Conservation (phyloP, 2,888 invertebrate genomes). For the Acleris laterana region DNA sequence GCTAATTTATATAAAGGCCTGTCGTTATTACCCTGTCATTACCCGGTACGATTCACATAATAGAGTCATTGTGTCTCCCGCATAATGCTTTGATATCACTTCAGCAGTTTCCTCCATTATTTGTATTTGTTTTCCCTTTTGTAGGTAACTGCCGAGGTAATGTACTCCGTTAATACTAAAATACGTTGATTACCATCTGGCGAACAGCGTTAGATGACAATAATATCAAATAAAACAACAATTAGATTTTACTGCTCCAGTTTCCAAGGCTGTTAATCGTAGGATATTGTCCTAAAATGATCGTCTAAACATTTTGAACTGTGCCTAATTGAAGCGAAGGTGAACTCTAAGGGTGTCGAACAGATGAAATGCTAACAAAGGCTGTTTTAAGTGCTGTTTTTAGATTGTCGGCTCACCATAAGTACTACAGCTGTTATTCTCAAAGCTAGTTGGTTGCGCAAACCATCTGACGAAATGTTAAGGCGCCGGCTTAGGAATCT, state of each 20-base stretch:
- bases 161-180: background rate
- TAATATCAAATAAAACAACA: constrained; percentile 17
- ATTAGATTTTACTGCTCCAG: constrained; percentile 17
- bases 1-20: constrained; percentile 33
- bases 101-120: constrained; percentile 30
- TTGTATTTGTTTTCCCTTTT: constrained; percentile 22
- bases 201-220: constrained; percentile 20
- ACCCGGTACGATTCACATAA: constrained; percentile 32
- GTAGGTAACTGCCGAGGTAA: constrained; percentile 25
- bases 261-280: constrained; percentile 23
- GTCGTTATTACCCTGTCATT: constrained; percentile 35
- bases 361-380: constrained; percentile 27
- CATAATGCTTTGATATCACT: constrained; percentile 41
- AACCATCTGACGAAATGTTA: too few relatives aligned
- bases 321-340: constrained; percentile 20
- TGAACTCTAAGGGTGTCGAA: constrained; percentile 4
- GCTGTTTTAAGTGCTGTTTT: constrained; percentile 5
- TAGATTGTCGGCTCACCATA: background rate
- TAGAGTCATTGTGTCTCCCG: constrained; percentile 41
- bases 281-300: constrained; percentile 23
- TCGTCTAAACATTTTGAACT: constrained; percentile 21
- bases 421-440: too few relatives aligned
- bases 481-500: too few relatives aligned
- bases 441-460: too few relatives aligned
- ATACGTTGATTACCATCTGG: constrained; percentile 7